Conservation (phyloP, 2,113 vertebrate genomes). For the Mugil cephalus region DNA sequence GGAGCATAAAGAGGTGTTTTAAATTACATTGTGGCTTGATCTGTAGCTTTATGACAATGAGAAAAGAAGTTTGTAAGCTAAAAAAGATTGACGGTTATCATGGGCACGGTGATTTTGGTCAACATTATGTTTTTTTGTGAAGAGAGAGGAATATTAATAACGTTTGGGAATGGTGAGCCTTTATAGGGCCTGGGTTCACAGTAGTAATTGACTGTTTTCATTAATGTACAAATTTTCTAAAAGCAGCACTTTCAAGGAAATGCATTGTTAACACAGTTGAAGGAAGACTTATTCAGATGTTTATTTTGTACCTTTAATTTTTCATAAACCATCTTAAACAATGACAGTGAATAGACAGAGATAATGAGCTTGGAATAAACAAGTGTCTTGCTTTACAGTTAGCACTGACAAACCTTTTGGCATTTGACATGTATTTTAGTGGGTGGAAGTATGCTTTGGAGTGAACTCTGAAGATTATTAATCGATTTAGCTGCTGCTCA, state of each 20-base stretch:
- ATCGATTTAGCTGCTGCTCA: constrained; percentile 16
- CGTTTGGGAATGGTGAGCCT: background rate
- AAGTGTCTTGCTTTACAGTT: constrained; percentile 2
- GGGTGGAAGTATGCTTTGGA: constrained; percentile 17
- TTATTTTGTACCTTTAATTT: background rate
- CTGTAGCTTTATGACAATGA: constrained; percentile 13
- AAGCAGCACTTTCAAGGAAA: constrained; percentile 20
- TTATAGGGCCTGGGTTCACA: background rate
- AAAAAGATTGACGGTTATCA: constrained; percentile 28
- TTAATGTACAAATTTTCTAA: constrained; percentile 15
- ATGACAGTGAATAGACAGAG: background rate
- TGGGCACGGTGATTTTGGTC: constrained; percentile 8
- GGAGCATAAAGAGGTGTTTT: constrained; percentile 25
- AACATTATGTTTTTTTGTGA: constrained; percentile 2
- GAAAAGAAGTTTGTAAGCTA: constrained; percentile 3
- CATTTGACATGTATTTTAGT: constrained; percentile 16
- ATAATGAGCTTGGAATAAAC: background rate
- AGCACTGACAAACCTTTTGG: constrained; percentile 15
- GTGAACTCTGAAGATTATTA: constrained; percentile 26
- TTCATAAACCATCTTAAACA: background rate
- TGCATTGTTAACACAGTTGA: background rate
- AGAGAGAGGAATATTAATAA: constrained; percentile 18
- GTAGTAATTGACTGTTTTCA: background rate
- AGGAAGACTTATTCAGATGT: too few species aligned
- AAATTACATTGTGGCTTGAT: constrained; percentile 21